These are phyloP conservation scores for Montifringilla adamsi DNA, from an alignment of 2,113 vertebrate genomes.

Conservation along the genomic window DNA sequence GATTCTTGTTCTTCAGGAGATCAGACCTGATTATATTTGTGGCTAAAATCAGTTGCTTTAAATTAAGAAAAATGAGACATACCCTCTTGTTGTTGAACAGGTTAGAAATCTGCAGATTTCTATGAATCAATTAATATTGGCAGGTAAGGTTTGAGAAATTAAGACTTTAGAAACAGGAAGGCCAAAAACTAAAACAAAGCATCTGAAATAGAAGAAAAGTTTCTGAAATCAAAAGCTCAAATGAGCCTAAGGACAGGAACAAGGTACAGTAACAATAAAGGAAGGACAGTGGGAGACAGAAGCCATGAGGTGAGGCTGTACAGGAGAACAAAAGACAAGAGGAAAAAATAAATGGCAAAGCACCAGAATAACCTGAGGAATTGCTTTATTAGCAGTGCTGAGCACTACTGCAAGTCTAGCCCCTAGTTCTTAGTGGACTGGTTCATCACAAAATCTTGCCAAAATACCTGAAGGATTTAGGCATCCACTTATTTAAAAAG, in stretches of 20 bases:
- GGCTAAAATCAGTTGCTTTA: background rate
- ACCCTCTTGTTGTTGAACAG: background rate
- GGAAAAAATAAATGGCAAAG: background rate
- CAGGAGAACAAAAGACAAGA: background rate
- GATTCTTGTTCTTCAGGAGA: background rate
- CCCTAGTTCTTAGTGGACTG: background rate
- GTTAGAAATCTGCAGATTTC: background rate
- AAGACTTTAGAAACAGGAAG: background rate
- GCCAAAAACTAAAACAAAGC: background rate
- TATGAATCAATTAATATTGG: background rate
- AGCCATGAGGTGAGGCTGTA: background rate
- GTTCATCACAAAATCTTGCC: background rate
- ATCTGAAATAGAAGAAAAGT: background rate
- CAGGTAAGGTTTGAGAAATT: background rate
- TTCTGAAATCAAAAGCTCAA: slow-evolving; percentile 6
- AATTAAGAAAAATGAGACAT: background rate
- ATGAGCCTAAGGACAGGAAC: background rate
- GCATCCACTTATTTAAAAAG: slow-evolving; percentile 8
- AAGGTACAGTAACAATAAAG: background rate
- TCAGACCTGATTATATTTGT: background rate
- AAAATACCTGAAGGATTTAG: slow-evolving; percentile 11
- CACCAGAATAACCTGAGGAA: background rate
- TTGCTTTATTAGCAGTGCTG: background rate
- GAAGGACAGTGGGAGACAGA: background rate
- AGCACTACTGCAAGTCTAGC: background rate